Evolutionary conservation across 2,888 invertebrate species (phyloP).

Genomic region (Mimumesa dahlbomi): DNA sequence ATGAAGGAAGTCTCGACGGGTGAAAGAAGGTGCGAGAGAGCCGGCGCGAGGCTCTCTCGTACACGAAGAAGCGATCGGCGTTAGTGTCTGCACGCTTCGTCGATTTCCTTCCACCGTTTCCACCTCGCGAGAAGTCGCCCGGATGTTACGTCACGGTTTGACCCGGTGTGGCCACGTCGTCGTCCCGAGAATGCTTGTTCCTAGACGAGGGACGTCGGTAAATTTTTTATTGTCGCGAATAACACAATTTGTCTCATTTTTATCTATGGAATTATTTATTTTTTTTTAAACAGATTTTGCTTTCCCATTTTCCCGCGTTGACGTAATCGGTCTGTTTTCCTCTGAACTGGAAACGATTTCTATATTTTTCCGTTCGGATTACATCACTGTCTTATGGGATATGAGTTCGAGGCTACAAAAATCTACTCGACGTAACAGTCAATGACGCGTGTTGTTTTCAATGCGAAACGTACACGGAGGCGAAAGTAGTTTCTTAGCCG

Average conservation of each 20-base stretch:
- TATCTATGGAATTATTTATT: too few relatives aligned
- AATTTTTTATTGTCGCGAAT: not conserved
- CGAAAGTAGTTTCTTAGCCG: slow-evolving; percentile 32
- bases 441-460: not conserved
- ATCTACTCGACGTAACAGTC: not conserved
- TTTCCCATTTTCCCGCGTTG: too few relatives aligned
- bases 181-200: slow-evolving; percentile 4
- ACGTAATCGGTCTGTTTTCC: too few relatives aligned
- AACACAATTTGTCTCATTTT: not conserved
- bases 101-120: slow-evolving; percentile 64
- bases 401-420: not conserved
- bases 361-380: too few relatives aligned
- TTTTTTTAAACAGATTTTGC: too few relatives aligned
- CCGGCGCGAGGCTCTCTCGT: slow-evolving; percentile 7
- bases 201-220: not conserved
- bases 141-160: slow-evolving; percentile 76
- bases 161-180: slow-evolving; percentile 28
- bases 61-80: slow-evolving; percentile 61
- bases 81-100: slow-evolving; percentile 67
- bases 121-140: slow-evolving; percentile 66
- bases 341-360: too few relatives aligned
- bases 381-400: too few relatives aligned
- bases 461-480: slow-evolving; percentile 10
- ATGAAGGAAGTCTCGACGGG: slow-evolving; percentile 12
- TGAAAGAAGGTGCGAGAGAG: slow-evolving; percentile 29